Conservation (phyloP, 2,797 vertebrate species). For the Loris lydekkerianus region DNA sequence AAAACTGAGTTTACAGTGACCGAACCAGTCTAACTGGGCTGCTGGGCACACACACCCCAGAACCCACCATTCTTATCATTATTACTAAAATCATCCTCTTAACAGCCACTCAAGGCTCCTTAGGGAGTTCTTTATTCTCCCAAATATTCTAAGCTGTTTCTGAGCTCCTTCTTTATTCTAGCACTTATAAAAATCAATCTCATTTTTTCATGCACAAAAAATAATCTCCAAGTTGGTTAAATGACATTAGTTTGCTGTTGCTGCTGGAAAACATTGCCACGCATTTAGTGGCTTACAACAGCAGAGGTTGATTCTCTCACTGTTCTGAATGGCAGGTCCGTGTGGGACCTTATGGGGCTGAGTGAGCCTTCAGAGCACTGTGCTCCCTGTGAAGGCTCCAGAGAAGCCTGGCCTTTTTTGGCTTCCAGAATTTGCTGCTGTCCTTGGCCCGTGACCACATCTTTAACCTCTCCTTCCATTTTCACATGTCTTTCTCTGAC, state of each 20-base stretch:
- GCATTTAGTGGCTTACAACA: background rate
- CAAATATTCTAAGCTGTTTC: background rate
- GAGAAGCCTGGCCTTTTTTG: background rate
- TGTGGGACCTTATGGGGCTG: fast-evolving
- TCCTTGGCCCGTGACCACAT: background rate
- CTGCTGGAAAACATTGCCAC: background rate
- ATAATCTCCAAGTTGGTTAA: background rate
- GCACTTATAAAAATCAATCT: background rate
- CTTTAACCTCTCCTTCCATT: background rate
- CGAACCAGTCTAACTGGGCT: background rate
- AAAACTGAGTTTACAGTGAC: background rate
- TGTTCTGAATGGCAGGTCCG: background rate
- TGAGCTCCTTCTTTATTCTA: background rate
- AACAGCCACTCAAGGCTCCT: background rate
- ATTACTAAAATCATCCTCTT: background rate
- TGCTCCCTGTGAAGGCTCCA: background rate
- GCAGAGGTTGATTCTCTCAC: background rate
- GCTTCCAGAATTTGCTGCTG: no score
- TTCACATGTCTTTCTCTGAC: background rate
- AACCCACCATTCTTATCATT: background rate
- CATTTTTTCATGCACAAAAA: background rate
- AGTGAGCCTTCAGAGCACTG: background rate
- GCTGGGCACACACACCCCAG: background rate
- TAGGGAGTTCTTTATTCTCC: background rate
- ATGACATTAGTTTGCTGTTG: background rate